These are phyloP conservation scores for Callaeas wilsoni DNA, from an alignment of 2,113 vertebrate species.

Conservation along the genomic window DNA sequence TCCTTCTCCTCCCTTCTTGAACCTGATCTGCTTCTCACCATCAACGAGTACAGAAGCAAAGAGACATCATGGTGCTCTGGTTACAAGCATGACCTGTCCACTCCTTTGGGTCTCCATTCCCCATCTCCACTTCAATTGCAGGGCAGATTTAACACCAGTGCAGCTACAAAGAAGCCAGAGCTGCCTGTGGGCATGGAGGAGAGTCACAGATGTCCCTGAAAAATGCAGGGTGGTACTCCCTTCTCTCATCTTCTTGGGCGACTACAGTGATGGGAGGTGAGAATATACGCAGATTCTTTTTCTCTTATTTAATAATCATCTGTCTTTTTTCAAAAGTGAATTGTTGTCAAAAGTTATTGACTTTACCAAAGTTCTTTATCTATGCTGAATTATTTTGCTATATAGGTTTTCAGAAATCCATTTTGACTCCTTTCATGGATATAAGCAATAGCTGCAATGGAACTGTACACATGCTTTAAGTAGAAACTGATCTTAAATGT, in stretches of 20 bases:
- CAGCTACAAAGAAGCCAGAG: not conserved
- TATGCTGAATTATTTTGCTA: not conserved
- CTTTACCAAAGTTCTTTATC: not conserved
- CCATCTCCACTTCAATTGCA: not conserved
- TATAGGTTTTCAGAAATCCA: not conserved
- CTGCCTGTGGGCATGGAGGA: rapidly evolving
- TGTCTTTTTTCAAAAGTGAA: not conserved
- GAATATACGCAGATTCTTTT: not conserved
- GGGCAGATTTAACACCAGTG: not conserved
- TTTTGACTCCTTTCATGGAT: not conserved
- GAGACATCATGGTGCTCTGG: rapidly evolving
- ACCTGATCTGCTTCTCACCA: not conserved
- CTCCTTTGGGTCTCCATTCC: not conserved
- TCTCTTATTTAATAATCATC: not conserved
- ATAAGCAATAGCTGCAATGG: not conserved
- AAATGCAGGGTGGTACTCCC: not conserved
- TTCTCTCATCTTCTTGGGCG: not conserved
- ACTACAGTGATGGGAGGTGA: not conserved
- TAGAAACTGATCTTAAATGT: not conserved
- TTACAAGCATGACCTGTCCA: not conserved
- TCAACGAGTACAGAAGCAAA: not conserved
- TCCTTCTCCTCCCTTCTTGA: not conserved
- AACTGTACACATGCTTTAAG: not conserved
- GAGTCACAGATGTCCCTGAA: not conserved
- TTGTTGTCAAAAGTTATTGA: not conserved